Conservation (phyloP, 2,888 invertebrate species). For the Drosophila nr. perissopoda region DNA sequence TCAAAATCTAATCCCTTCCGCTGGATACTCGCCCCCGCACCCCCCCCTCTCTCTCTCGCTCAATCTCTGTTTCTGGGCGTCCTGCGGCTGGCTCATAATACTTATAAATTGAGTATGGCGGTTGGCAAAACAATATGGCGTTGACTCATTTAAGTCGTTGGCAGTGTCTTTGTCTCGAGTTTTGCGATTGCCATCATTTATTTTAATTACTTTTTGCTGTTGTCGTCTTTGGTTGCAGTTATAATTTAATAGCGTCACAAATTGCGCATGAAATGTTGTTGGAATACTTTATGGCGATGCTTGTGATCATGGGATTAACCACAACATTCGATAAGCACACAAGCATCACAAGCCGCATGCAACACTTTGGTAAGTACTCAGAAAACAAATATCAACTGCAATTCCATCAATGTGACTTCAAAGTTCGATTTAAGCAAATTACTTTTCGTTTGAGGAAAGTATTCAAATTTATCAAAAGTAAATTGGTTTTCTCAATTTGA, state of each 20-base stretch:
- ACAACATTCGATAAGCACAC: slow-evolving; percentile 79
- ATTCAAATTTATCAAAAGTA: slow-evolving; percentile 4
- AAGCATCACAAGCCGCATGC: slow-evolving; percentile 62
- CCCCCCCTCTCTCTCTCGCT: neutral
- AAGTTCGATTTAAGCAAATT: slow-evolving; percentile 11
- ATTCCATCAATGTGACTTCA: neutral
- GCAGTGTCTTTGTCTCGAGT: slow-evolving; percentile 53
- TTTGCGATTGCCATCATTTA: slow-evolving; percentile 77
- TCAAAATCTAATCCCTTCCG: slow-evolving; percentile 71
- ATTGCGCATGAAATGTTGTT: slow-evolving; percentile 85
- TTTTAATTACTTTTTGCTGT: slow-evolving; percentile 75
- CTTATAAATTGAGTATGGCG: slow-evolving; percentile 59
- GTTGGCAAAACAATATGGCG: slow-evolving; percentile 67
- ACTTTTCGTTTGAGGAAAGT: slow-evolving; percentile 1
- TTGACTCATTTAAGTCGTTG: slow-evolving; percentile 55
- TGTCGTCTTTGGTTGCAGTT: slow-evolving; percentile 69
- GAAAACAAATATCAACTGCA: slow-evolving; percentile 11
- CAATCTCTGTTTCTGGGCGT: neutral
- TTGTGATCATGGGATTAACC: slow-evolving; percentile 85
- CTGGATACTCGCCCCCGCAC: slow-evolving; percentile 32
- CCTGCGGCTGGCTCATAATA: slow-evolving; percentile 38
- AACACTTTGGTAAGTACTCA: slow-evolving; percentile 77
- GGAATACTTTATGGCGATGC: slow-evolving; percentile 84
- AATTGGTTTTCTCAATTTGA: neutral
- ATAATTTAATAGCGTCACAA: slow-evolving; percentile 77